phyloP scores from a whole-genome alignment of 1,140 invertebrate genomes.

The Elymnias hypermnestra region DNA sequence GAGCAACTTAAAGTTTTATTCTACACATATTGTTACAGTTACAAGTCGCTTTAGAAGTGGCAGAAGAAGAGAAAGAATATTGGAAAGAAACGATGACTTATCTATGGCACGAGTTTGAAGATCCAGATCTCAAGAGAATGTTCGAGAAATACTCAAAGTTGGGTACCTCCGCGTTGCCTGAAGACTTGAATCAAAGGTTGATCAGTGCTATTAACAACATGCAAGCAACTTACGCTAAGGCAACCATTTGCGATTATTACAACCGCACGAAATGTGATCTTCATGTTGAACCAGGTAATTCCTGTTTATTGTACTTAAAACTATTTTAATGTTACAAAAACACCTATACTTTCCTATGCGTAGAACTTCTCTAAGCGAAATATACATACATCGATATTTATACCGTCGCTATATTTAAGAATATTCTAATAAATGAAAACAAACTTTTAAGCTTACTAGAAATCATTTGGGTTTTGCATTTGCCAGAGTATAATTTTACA shows the following conservation, averaged over 20 bases:
- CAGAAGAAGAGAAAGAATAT: constrained; percentile 66
- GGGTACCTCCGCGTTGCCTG: constrained; percentile 82
- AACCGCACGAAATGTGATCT: constrained; percentile 82
- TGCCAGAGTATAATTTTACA: too few species aligned
- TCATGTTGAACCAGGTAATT: constrained; percentile 83
- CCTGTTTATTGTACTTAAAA: too few species aligned
- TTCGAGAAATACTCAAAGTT: constrained; percentile 80
- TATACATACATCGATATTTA: too few species aligned
- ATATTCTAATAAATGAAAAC: too few species aligned
- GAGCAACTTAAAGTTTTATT: too few species aligned
- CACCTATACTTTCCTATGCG: too few species aligned
- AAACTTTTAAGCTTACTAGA: too few species aligned
- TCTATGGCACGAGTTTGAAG: constrained; percentile 79
- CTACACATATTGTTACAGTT: constrained; percentile 39
- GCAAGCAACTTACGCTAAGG: constrained; percentile 87
- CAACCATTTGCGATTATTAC: constrained; percentile 86
- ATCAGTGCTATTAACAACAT: constrained; percentile 82
- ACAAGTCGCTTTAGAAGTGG: constrained; percentile 56
- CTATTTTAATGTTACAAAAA: too few species aligned
- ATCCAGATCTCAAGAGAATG: constrained; percentile 79
- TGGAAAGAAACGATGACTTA: constrained; percentile 79
- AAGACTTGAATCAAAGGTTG: constrained; percentile 80
- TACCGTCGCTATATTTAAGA: too few species aligned
- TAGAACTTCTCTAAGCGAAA: too few species aligned
- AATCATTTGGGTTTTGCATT: too few species aligned